phyloP scores from a whole-genome alignment of 2,113 vertebrate species.

The Xenopus borealis region DNA sequence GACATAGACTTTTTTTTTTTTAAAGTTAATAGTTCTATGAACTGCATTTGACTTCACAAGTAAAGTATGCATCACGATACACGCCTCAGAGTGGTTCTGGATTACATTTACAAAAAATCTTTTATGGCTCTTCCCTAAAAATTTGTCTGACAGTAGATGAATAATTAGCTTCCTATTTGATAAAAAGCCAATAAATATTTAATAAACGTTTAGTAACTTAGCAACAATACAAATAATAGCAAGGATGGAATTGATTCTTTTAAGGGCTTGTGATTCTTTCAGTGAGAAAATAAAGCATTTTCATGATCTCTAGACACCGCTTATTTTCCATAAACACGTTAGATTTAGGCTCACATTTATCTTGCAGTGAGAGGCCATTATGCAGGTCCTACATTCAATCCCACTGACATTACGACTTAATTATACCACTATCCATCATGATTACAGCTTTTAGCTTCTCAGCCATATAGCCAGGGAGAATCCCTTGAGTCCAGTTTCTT shows the following conservation, averaged over 20 bases:
- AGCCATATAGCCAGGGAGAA: conserved; percentile 31
- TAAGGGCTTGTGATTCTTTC: conserved; percentile 15
- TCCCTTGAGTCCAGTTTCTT: conserved; percentile 40
- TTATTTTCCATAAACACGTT: conserved; percentile 47
- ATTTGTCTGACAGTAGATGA: neutral
- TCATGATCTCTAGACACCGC: conserved; percentile 42
- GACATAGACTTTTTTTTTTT: too few species aligned
- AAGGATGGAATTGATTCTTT: conserved; percentile 25
- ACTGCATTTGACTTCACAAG: too few species aligned
- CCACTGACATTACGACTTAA: conserved; percentile 43
- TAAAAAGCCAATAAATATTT: conserved; percentile 20
- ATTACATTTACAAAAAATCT: too few species aligned
- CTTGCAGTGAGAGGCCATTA: conserved; percentile 43
- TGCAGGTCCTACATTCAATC: conserved; percentile 45
- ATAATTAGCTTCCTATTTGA: conserved; percentile 1
- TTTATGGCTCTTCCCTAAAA: neutral
- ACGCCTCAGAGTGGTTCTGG: too few species aligned
- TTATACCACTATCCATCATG: conserved; percentile 44
- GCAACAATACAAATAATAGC: conserved; percentile 37
- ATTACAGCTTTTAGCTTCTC: conserved; percentile 42
- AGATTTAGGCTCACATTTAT: conserved; percentile 43
- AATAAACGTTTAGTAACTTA: conserved; percentile 30
- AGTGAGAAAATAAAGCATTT: conserved; percentile 45
- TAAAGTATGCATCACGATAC: too few species aligned
- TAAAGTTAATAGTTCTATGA: too few species aligned